Percentiles rank a stretch among this genome's conserved stretches.
Conservation (phyloP, 1,140 invertebrate species). For the Dendroctonus ponderosae region DNA sequence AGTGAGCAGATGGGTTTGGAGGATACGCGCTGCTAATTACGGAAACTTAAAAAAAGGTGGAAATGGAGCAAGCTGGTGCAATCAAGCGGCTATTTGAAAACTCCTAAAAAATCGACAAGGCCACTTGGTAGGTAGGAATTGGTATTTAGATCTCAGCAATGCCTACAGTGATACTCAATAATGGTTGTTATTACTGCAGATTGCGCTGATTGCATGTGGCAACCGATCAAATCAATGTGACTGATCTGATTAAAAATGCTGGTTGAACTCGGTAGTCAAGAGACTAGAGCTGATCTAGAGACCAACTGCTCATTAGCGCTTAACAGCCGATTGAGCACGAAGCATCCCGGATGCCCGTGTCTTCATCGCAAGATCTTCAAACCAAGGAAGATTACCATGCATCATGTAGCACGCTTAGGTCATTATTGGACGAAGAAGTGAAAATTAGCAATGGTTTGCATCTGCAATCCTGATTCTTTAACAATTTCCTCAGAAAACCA, state of each 20-base stretch:
- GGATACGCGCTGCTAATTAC: too few species aligned
- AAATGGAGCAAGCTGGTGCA: too few species aligned
- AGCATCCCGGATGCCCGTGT: conserved; percentile 22
- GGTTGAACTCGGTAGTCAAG: conserved; percentile 18
- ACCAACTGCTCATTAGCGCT: conserved; percentile 16
- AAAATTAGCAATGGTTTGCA: conserved; percentile 15
- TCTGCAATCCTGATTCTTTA: neutral
- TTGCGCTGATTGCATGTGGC: neutral
- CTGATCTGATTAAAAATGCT: conserved; percentile 11
- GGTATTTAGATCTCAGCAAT: too few species aligned
- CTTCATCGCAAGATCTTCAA: conserved; percentile 17
- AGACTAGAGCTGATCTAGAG: conserved; percentile 6
- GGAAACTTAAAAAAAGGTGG: too few species aligned
- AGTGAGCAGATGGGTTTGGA: too few species aligned
- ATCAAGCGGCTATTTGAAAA: too few species aligned
- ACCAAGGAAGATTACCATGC: conserved; percentile 24
- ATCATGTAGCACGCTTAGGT: conserved; percentile 25
- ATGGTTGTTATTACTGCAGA: too few species aligned
- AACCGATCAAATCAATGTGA: conserved; percentile 15
- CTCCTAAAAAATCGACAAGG: too few species aligned
- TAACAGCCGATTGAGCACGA: conserved; percentile 23
- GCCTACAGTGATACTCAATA: neutral
- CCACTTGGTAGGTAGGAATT: too few species aligned
- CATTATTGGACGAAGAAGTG: conserved; percentile 22
- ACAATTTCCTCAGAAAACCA: too few species aligned